Evolutionary conservation across 2,888 invertebrate species (phyloP), one percentile per base, ranked within the genome.

Genomic region (Mamestra brassicae): DNA sequence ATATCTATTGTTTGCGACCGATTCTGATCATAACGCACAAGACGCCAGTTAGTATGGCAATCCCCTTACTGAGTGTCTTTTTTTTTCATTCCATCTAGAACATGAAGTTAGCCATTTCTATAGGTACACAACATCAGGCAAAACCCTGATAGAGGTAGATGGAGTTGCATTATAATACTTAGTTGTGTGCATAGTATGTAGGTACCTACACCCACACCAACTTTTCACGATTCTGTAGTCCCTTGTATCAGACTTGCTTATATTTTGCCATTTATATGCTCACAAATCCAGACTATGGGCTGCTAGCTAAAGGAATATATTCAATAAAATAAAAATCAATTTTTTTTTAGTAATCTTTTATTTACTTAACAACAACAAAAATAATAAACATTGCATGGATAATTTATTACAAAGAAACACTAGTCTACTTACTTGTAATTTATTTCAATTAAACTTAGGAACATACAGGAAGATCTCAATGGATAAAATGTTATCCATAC

Each of bases 331-430:
- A 66, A 72, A 79, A 4, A 11, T n/a, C 2, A 2, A 63, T 36
- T 26, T n/a, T 26, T n/a, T 75, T 83, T 68, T 71, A 77, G 57
- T 87, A 67, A 72, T 80, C 1, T 69, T 84, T 86, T 87, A 87
- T 87, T 87, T 81, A 75, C 83, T 86, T 87, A 86, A 81, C 60
- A 85, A 87, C 78, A 81, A 79, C 71, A 74, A 71, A 85, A 87
- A 85, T 83, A 85, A 87, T 84, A 87, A 88, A 73, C 78, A 83
- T 87, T 87, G 83, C 64, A 76, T 80, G 84, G 79, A 80, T 65
- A 77, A 78, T 55, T 36, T 62, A 68, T 57, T 70, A 78, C 63
- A 65, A 82, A 75, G 60, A 65, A 78, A 76, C 60, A 73, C 77
- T 81, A 81, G 7, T 70, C 71, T 83, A 84, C 73, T 78, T 81